A percentile compares a stretch with the other conserved stretches of the same genome.
Evolutionary conservation across 1,140 invertebrate species (phyloP).

Genomic region (Diorhabda elongata): DNA sequence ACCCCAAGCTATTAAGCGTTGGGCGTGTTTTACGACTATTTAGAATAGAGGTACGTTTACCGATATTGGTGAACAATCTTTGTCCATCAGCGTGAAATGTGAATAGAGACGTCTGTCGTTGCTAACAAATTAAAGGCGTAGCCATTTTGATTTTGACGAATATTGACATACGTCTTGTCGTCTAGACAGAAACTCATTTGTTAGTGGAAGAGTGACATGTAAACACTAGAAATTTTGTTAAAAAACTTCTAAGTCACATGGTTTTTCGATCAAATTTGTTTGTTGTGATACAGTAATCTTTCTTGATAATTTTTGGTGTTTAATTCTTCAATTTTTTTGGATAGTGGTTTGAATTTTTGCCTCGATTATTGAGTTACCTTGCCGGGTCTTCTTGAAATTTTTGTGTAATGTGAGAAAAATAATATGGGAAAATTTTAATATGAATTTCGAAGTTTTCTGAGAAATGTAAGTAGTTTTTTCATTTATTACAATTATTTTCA

Average conservation of each 20-base stretch:
- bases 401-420: slow-evolving; percentile 15
- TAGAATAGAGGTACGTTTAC: slow-evolving; percentile 24
- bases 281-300: slow-evolving; percentile 18
- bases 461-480: slow-evolving; percentile 30
- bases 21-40: slow-evolving; percentile 34
- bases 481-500: neutral
- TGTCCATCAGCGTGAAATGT: slow-evolving; percentile 11
- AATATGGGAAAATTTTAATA: slow-evolving; percentile 13
- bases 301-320: neutral
- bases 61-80: slow-evolving; percentile 6
- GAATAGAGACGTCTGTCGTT: slow-evolving; percentile 23
- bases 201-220: slow-evolving; percentile 47
- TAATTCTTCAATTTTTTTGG: slow-evolving; percentile 15
- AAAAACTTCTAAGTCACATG: slow-evolving; percentile 38
- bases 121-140: slow-evolving; percentile 44
- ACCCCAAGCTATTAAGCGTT: slow-evolving; percentile 30
- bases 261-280: slow-evolving; percentile 29
- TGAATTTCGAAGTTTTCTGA: slow-evolving; percentile 25
- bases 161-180: slow-evolving; percentile 49
- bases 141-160: slow-evolving; percentile 51
- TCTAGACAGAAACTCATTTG: slow-evolving; percentile 50
- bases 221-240: slow-evolving; percentile 42
- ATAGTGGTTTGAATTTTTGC: slow-evolving; percentile 34
- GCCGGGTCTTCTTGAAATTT: slow-evolving; percentile 30
- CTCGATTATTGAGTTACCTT: slow-evolving; percentile 34